phyloP scores from a whole-genome alignment of 2,113 vertebrate genomes.

The Channa maculata region DNA sequence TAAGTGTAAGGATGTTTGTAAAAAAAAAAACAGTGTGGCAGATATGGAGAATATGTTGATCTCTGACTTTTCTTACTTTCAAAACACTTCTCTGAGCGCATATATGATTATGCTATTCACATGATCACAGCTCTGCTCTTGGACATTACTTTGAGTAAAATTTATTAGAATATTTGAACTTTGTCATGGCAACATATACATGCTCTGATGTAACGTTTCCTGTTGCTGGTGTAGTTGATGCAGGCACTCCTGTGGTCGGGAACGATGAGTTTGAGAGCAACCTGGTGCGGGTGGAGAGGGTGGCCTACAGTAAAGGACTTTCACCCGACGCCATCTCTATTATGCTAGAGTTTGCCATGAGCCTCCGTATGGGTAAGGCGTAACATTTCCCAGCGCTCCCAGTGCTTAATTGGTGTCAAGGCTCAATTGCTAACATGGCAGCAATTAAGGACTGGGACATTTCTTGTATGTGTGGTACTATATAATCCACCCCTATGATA shows the following conservation, averaged over 20 bases:
- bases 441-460: no score
- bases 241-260: conserved; percentile 71
- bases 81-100: no score
- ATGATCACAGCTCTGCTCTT: no score
- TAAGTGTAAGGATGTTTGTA: no score
- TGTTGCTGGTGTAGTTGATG: conserved; percentile 75
- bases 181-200: background rate
- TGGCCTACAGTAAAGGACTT: conserved; percentile 86
- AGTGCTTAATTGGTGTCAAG: no score
- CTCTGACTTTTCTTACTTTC: no score
- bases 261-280: conserved; percentile 81
- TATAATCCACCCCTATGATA: background rate
- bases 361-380: conserved; percentile 89
- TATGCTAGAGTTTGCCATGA: conserved; percentile 89
- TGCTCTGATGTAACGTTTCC: background rate
- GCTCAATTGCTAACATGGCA: no score
- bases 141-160: background rate
- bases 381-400: no score
- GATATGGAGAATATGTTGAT: no score
- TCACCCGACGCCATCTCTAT: conserved; percentile 84
- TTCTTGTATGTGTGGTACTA: background rate
- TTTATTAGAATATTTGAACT: background rate
- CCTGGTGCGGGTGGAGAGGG: conserved; percentile 85
- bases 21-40: no score
- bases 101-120: no score